phyloP scores from a whole-genome alignment of 2,113 vertebrate species.

The Carassius auratus region DNA sequence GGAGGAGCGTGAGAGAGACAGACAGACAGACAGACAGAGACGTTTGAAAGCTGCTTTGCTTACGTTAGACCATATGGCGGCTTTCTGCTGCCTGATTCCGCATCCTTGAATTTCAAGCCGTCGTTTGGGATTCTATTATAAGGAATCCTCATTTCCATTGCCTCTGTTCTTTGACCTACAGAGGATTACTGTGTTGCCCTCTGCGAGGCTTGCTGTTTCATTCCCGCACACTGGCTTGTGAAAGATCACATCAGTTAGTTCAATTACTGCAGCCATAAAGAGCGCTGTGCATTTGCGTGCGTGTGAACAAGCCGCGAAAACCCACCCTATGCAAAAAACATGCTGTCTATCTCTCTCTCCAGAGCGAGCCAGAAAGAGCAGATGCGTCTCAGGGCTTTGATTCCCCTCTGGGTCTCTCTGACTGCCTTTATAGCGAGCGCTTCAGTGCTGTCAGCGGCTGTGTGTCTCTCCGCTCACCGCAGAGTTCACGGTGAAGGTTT shows the following conservation, averaged over 20 bases:
- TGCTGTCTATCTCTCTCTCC: constrained; percentile 4
- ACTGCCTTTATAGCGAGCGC: constrained; percentile 7
- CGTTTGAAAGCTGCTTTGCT: constrained; percentile 22
- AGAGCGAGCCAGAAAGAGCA: background rate
- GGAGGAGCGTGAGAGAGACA: constrained; percentile 8
- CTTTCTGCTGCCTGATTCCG: constrained; percentile 32
- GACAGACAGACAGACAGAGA: constrained; percentile 1
- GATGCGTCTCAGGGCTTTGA: constrained; percentile 17
- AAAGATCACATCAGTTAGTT: constrained; percentile 29
- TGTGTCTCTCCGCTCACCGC: constrained; percentile 24
- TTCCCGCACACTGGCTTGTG: background rate
- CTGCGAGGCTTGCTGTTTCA: background rate
- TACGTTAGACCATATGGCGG: constrained; percentile 13
- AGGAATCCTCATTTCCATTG: constrained; percentile 17
- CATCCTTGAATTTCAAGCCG: background rate
- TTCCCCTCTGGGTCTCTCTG: constrained; percentile 15
- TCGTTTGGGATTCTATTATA: constrained; percentile 40
- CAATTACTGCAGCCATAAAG: constrained; percentile 19
- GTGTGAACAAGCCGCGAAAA: background rate
- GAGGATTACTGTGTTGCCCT: constrained; percentile 28
- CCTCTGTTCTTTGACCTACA: constrained; percentile 43
- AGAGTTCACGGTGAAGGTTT: constrained; percentile 37
- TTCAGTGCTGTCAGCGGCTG: constrained; percentile 26
- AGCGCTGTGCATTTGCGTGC: background rate
- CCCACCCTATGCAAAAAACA: constrained; percentile 32